Evolutionary conservation across 2,113 vertebrate species (phyloP), one percentile per base, ranked within the genome.

Genomic region (Aldabrachelys gigantea): DNA sequence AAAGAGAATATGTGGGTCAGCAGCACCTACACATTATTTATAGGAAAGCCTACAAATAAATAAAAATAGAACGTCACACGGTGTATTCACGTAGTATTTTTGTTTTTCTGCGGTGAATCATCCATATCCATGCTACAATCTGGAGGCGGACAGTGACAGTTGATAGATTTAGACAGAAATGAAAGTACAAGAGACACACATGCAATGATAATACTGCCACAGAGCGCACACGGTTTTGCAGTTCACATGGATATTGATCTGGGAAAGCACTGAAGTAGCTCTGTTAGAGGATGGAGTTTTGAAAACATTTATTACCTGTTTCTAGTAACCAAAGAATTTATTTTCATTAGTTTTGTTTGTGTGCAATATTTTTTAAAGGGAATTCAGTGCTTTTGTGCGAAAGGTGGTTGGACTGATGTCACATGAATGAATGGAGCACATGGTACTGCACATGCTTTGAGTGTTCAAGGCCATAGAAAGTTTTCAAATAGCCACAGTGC

Each of bases 1-100:
- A 0, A 12, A 0, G 24, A 47, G 0, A 76, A 78, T 94, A 97
- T 96, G 91, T 96, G 94, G 95, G 96, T 96, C 95, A 91, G 84
- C 17, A 0, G 81, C 89, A 84, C 93, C 93, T 93, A 92, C 92
- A 96, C 90, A 79, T 97, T 96, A 96, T 96, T 96, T 96, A 95
- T 95, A 95, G 84, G n/a, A 65, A 80, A 91, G 89, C 91, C 95
- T 95, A 94, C 96, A 95, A 96, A 97, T 96, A 97, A 96, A 97
- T 96, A 72, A 72, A 72, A 72, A 96, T 52, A 62, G 84, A 84
- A 47, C 84, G 89, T 94, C 38, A 35, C 80, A 57, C 91, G 69
- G 72, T 3, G 2, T 53, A 50, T 89, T 96, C 69, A 50, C 0
- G 0, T 1, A 0, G 65, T 57, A 52, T 85, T 29, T 50, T 52